phyloP scores from a whole-genome alignment of 2,797 vertebrate species.

The Malacoctenus gilli region DNA sequence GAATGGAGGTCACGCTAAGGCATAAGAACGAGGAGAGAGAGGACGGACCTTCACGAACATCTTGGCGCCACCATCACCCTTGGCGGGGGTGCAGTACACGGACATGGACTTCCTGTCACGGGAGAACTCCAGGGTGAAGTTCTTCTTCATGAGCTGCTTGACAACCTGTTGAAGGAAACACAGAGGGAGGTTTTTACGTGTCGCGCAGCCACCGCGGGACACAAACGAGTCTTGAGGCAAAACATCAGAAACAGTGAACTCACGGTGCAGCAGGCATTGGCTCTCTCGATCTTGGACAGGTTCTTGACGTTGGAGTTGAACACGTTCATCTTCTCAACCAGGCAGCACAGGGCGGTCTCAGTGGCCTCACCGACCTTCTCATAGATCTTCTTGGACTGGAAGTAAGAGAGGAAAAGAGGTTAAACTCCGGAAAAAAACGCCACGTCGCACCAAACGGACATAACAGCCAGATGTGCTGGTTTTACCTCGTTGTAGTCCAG shows the following conservation, averaged over 20 bases:
- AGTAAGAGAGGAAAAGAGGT: not conserved
- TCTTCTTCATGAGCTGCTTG: slow-evolving; percentile 96
- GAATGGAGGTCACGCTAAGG: not conserved
- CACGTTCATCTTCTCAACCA: slow-evolving; percentile 98
- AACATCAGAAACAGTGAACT: slow-evolving; percentile 46
- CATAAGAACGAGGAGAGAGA: not conserved
- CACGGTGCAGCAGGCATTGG: slow-evolving; percentile 89
- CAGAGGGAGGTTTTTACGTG: not conserved
- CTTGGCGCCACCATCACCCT: slow-evolving; percentile 91
- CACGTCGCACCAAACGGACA: too few species aligned
- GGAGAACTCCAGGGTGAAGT: slow-evolving; percentile 96
- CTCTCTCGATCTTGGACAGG: slow-evolving; percentile 86
- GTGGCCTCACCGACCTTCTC: slow-evolving; percentile 97
- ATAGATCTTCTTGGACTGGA: slow-evolving; percentile 90
- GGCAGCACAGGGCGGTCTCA: slow-evolving; percentile 90
- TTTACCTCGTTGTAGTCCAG: slow-evolving; percentile 93
- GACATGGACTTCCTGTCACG: slow-evolving; percentile 98
- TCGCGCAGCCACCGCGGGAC: too few species aligned
- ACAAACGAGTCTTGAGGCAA: not conserved
- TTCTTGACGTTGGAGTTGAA: slow-evolving; percentile 86
- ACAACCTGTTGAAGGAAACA: slow-evolving; percentile 80
- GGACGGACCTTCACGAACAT: slow-evolving; percentile 91
- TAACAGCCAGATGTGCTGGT: too few species aligned
- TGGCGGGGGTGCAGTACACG: slow-evolving; percentile 89
- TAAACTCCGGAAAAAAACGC: too few species aligned